A percentile compares a stretch with the other conserved stretches of the same genome.
These are phyloP conservation scores for Phoenicopterus ruber DNA, from an alignment of 2,113 vertebrate genomes.

Conservation along the genomic window DNA sequence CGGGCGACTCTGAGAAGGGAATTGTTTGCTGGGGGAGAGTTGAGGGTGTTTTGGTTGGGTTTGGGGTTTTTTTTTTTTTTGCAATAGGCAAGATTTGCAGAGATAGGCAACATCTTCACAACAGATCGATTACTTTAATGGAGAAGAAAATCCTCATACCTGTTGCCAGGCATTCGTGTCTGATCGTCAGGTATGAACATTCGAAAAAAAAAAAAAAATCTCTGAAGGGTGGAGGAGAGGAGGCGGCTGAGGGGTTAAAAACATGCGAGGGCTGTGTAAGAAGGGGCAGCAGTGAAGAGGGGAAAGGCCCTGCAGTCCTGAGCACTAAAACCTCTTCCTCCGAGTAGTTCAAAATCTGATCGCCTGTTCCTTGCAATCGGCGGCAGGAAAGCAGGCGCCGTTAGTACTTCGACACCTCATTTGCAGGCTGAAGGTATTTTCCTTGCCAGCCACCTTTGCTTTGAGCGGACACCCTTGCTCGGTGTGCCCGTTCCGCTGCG, in stretches of 20 bases:
- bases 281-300: not conserved
- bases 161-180: not conserved
- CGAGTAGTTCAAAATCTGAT: not conserved
- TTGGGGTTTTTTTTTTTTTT: not conserved
- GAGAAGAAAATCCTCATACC: not conserved
- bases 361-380: not conserved
- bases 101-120: not conserved
- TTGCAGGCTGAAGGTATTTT: not conserved
- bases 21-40: not conserved
- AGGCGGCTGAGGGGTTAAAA: not conserved
- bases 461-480: not conserved
- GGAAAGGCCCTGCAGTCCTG: not conserved
- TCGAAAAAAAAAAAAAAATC: not conserved
- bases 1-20: not conserved
- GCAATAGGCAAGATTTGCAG: not conserved
- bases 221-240: not conserved
- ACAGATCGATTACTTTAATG: not conserved
- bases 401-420: not conserved
- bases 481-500: not conserved
- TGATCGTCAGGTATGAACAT: not conserved
- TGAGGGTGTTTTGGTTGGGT: too few species aligned
- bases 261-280: not conserved
- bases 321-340: not conserved
- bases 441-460: not conserved
- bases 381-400: not conserved